Conservation (phyloP, 2,888 invertebrate species). For the Ophion ventricosus region DNA sequence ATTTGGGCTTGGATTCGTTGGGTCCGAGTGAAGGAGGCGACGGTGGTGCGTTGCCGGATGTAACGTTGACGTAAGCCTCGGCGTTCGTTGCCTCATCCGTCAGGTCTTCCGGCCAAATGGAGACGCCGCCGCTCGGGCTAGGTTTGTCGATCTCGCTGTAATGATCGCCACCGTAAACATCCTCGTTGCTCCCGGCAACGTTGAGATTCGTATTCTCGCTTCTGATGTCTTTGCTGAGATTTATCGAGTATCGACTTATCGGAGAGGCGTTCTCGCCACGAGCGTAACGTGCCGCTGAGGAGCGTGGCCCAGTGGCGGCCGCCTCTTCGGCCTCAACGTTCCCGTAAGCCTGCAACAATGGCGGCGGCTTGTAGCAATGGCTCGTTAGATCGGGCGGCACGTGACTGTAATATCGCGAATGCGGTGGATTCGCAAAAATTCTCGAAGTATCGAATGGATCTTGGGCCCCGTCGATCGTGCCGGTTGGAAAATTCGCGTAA, state of each 20-base stretch:
- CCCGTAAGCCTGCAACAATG: constrained; percentile 74
- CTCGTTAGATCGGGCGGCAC: constrained; percentile 79
- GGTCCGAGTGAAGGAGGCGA: constrained; percentile 74
- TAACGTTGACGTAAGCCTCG: constrained; percentile 77
- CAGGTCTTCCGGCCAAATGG: constrained; percentile 80
- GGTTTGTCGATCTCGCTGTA: constrained; percentile 79
- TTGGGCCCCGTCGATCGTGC: neutral
- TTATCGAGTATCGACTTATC: constrained; percentile 73
- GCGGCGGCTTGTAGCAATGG: constrained; percentile 69
- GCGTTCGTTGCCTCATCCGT: constrained; percentile 59
- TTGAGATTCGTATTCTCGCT: constrained; percentile 76
- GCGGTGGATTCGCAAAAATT: constrained; percentile 79
- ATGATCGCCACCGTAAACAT: constrained; percentile 73
- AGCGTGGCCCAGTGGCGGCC: constrained; percentile 32
- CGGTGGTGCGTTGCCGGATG: constrained; percentile 69
- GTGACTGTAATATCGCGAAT: constrained; percentile 83
- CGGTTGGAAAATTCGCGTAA: constrained; percentile 79
- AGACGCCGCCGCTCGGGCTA: constrained; percentile 65
- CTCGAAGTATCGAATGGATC: constrained; percentile 89
- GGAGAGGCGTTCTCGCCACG: constrained; percentile 62
- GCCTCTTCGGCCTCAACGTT: constrained; percentile 72
- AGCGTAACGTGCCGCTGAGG: constrained; percentile 63
- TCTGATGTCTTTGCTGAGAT: constrained; percentile 75
- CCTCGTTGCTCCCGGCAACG: constrained; percentile 63
- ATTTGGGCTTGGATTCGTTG: constrained; percentile 77